Base-by-base conservation (phyloP, 2,888 invertebrate genomes). In the Hoplodrina blanda region DNA sequence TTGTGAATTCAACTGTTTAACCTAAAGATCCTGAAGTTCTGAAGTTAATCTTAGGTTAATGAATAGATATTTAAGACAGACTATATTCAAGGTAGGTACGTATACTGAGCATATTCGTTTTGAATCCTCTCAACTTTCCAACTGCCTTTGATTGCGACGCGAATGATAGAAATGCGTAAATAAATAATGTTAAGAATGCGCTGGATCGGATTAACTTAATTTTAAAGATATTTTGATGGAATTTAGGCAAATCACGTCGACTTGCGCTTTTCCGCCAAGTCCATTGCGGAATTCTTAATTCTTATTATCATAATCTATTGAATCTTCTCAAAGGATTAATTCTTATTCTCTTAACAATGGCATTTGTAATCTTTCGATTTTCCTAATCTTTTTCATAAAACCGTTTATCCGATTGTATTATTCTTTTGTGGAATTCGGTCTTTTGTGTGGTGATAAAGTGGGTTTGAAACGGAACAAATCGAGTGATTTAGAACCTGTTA, bases 221-320 rank as follows among this genome's bases (percentile, higher is more conserved):
- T 63, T 52, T 19, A 62, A 49, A 25, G 41, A 76, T 67, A 60
- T 57, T 49, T 67, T 17, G 19, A 11, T 46, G 62, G 59, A 61
- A 56, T 69, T 80, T 49, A 50, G 57, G 41, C 30, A 72, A 76
- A 71, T 65, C 44, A 13, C 25, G 17, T 15, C n/a, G 37, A 55
- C 56, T 70, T 41, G 50, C 33, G 15, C 61, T 70, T 74, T 69
- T 69, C 15, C n/a, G 4, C 25, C 25, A 30, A 66, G 44, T 53
- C 44, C 53, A 63, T 62, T 81, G 30, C 20, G 30, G 67, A 69
- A 55, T 66, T 63, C 49, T 52, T 69, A 62, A 72, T 73, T 61
- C 69, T 70, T 68, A 73, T 83, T 82, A 76, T 55, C 66, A 80
- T 73, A 82, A 81, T 82, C 72, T 57, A 74, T 75, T 70, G 70